Evolutionary conservation across 2,113 vertebrate species (phyloP), one percentile per base, ranked within the genome.

Genomic region (Aptenodytes patagonicus): DNA sequence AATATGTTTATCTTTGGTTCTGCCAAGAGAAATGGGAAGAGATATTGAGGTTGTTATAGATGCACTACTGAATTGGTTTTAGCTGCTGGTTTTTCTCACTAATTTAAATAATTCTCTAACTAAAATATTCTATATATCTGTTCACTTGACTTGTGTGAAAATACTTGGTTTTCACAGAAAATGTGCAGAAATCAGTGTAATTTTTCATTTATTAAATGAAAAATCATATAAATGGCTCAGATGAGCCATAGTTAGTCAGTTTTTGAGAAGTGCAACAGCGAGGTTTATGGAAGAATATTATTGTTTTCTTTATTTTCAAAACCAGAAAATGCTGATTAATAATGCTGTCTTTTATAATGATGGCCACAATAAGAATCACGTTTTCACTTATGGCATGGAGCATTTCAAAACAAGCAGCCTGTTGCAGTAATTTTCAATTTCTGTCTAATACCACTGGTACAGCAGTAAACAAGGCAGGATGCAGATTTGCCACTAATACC

Each of bases 401-500:
- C 46, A 42, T 83, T 97, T 90, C 20, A 47, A 89, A 94, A 54
- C 65, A 87, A 71, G 75, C 83, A 85, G 85, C 78, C 60, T 95
- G 62, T n/a, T 91, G 84, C 91, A 87, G 87, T 93, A 76, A 70
- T 70, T 78, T 88, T 77, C 89, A 93, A 38, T 91, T 94, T 83
- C 66, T 10, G 20, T 77, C 87, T 96, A 95, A 94, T 91, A 51
- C 86, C 89, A 75, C 58, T 79, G 80, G 90, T 95, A 92, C 77
- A 76, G 94, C 61, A 36, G 80, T 95, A 96, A 96, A 95, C 79
- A 95, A 90, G 84, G 91, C 90, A 77, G 25, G 13, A 49, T 89
- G 73, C 91, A 94, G 95, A 93, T 96, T 94, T 97, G 87, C 93
- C 83, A 73, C 95, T 94, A 95, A 97, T 97, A 91, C 93, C 77